These are phyloP conservation scores for Pterocles burchelli DNA, from an alignment of 2,113 vertebrate species.

Conservation along the genomic window DNA sequence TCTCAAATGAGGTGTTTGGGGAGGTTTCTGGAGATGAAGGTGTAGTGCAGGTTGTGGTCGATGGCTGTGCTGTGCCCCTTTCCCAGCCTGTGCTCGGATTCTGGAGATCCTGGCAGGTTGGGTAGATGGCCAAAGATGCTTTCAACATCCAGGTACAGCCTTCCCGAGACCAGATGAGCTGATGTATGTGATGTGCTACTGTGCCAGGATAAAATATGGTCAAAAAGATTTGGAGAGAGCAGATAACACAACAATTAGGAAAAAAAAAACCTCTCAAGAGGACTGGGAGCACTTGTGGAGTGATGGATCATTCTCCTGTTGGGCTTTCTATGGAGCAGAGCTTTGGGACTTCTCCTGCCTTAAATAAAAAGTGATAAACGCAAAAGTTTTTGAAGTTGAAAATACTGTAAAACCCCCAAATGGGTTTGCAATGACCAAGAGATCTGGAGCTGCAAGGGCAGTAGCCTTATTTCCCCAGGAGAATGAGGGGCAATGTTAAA, in stretches of 20 bases:
- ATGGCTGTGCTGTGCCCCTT: too few species aligned
- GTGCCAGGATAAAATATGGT: neutral
- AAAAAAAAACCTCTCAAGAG: neutral
- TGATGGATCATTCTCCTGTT: neutral
- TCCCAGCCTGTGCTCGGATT: too few species aligned
- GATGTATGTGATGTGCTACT: accelerated
- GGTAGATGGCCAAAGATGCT: neutral
- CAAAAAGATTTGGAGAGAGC: neutral
- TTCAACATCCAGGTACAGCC: neutral
- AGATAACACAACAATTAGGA: accelerated
- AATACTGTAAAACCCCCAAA: neutral
- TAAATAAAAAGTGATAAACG: neutral
- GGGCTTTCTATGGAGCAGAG: neutral
- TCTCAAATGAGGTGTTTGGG: too few species aligned
- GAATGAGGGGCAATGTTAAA: neutral
- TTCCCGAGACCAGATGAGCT: accelerated
- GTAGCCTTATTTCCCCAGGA: neutral
- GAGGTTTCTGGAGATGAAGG: too few species aligned
- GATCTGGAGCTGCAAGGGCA: neutral
- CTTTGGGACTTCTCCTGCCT: neutral
- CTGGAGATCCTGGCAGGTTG: too few species aligned
- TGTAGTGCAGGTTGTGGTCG: too few species aligned
- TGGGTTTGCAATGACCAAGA: neutral
- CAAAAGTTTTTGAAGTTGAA: neutral
- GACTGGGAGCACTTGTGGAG: neutral